Base-by-base conservation (phyloP, 2,113 vertebrate species). In the Corynorhinus townsendii region DNA sequence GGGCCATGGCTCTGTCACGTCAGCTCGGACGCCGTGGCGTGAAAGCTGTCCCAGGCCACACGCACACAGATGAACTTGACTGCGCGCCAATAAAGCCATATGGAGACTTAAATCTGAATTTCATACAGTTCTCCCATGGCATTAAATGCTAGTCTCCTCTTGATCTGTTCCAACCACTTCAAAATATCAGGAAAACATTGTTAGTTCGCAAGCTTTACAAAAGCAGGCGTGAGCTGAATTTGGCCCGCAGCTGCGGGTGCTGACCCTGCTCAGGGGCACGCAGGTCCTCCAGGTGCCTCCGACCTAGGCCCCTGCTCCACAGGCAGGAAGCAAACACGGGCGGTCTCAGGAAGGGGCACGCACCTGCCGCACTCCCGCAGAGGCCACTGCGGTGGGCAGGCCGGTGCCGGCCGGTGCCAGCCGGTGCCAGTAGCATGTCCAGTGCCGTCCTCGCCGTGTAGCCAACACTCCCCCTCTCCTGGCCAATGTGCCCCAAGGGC, bases 161-260 rank as follows among this genome's bases (percentile, higher is more conserved):
- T 92, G 43, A 40, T 45, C 75, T 87, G 87, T 56, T 56, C 19
- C 22, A 90, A 49, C 45, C 22, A 49, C 77, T 91, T 59, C 75
- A 92, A 93, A 92, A 79, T 35, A 12, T 49, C 38, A 26, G 68
- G 35, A 26, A 45, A 68, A 75, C 40, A 79, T 43, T 52, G 43
- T 71, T 59, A 62, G 30, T 56, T 90, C 49, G 8, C 15, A 77
- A 68, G 43, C 26, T 19, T 4, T 28, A 54, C 4, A 47, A 62
- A 86, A 86, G 83, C 24, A 66, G 75, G 24, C 11, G 38, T 1
- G 52, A 75, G 59, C 43, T 52, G 30, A 49, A 54, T 26, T 26
- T 9, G 14, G 30, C 40, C 66, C 0, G 0, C 2, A 11, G 35
- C 43, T 72, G 3, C 3, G 22, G 7, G 1, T 3, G n/a, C 56